Conservation (phyloP, 2,113 vertebrate species). For the Macquaria australasica region DNA sequence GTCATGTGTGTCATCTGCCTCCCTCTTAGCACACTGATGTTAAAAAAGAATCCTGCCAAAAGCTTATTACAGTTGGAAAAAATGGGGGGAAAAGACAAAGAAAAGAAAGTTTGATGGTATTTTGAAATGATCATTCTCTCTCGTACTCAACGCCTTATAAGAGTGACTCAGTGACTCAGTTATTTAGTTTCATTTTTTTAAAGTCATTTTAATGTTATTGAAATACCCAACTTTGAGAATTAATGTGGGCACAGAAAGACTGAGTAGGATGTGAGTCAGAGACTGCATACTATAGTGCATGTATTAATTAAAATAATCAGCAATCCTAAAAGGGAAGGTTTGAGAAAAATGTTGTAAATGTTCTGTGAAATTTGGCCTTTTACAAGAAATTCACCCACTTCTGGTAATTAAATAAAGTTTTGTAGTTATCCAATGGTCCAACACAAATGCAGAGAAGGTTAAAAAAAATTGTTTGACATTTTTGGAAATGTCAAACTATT, state of each 20-base stretch:
- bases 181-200: background rate
- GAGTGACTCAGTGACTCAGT: background rate
- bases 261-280: background rate
- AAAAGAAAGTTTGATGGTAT: constrained; percentile 11
- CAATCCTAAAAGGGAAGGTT: background rate
- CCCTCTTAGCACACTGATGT: background rate
- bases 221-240: background rate
- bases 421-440: background rate
- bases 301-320: background rate
- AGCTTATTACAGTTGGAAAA: background rate
- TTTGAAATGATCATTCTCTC: constrained; percentile 4
- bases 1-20: constrained; percentile 19
- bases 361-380: background rate
- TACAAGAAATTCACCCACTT: background rate
- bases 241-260: background rate
- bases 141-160: background rate
- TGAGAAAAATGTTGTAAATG: background rate
- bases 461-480: background rate
- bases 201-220: constrained; percentile 4
- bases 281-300: background rate
- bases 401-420: background rate
- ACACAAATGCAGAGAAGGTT: background rate
- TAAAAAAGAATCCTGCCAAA: background rate
- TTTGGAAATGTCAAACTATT: background rate
- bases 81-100: no score